phyloP scores from a whole-genome alignment of 1,140 invertebrate species.

The Panagrolaimus sp. region DNA sequence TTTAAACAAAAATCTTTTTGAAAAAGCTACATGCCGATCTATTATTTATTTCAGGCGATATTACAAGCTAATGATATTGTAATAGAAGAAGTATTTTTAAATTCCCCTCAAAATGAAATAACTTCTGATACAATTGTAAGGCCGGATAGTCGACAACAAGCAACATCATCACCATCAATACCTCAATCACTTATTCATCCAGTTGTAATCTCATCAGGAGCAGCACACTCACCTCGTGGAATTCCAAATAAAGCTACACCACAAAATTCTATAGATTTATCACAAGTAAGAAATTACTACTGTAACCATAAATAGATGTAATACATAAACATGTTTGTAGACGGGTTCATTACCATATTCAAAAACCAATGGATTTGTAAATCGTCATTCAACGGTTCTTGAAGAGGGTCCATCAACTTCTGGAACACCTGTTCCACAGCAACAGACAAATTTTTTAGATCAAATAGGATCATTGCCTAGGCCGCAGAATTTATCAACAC shows the following conservation, averaged over 20 bases:
- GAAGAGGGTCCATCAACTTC: neutral
- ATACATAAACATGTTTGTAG: no score
- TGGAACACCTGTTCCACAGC: neutral
- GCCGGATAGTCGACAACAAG: conserved; percentile 19
- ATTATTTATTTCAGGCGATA: conserved; percentile 66
- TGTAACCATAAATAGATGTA: no score
- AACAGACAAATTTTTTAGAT: neutral
- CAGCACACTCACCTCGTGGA: neutral
- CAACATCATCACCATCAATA: conserved; percentile 18
- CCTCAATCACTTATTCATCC: conserved; percentile 9
- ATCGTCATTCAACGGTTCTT: neutral
- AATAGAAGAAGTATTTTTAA: conserved; percentile 80
- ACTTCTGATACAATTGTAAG: no score
- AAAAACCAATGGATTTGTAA: conserved; percentile 3
- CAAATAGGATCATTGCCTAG: neutral
- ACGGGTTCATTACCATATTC: neutral
- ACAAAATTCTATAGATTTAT: neutral
- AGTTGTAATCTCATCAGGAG: conserved; percentile 11
- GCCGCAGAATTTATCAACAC: neutral
- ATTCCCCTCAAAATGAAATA: conserved; percentile 11
- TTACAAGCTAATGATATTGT: conserved; percentile 95
- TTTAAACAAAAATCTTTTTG: no score
- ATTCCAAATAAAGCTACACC: neutral
- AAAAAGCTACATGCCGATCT: no score
- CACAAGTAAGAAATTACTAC: no score